Evolutionary conservation across 2,888 invertebrate genomes (phyloP), one percentile per base, ranked within the genome.

Genomic region (Orgyia antiqua): DNA sequence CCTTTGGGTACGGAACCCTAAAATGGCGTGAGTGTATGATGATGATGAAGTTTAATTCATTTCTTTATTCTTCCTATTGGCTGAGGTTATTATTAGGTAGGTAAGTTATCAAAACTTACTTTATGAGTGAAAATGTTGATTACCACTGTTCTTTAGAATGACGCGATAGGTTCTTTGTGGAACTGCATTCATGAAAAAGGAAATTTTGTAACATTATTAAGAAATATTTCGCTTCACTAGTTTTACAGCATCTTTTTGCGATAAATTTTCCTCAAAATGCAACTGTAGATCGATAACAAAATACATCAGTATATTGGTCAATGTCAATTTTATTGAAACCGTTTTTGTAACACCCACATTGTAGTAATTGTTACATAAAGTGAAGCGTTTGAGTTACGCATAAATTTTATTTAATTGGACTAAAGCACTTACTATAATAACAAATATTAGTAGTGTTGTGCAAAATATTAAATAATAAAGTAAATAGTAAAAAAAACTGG

Each of bases 401-500:
- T 6, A 17, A 29, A 38, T 27, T n/a, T 7, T 13, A 15, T 27
- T 23, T 27, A 36, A 43, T 41, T 37, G 18, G 29, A 27, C 11
- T 49, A 29, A n/a, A n/a, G n/a, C 29, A 39, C 32, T 36, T 39
- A 47, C 48, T 36, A 39, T 12, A 36, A 29, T 11, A 32, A 51
- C 46, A 46, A 27, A 31, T 12, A 23, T 4, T 13, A 45, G 46
- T 37, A 58, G 37, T 37, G 36, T 52, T 57, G 58, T 56, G 62
- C 58, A 57, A 63, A 60, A 59, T 50, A 43, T 29, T 10, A 33
- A 23, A 28, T 9, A 15, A 23, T 10, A 23, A 10, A 23, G 6
- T 19, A 13, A 38, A 36, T 53, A 52, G 48, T 57, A 52, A 20
- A 20, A 51, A 51, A 43, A 68, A 62, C 59, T 53, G 51, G 64